Evolutionary conservation across 2,888 invertebrate genomes (phyloP), one percentile per base, ranked within the genome.

Genomic region (Phorcus lineatus): DNA sequence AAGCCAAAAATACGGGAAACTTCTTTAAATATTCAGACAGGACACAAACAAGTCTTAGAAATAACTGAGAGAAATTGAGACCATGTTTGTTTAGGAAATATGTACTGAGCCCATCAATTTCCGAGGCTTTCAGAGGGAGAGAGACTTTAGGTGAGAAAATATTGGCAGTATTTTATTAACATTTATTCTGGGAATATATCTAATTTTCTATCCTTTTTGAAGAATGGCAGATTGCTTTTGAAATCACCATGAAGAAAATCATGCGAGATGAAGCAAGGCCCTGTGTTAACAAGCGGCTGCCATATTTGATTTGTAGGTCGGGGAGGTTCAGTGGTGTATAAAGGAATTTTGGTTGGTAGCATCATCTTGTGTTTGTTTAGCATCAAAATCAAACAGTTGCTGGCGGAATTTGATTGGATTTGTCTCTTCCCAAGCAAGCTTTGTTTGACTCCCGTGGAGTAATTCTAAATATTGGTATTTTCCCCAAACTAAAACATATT

Each of bases 381-480:
- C 76, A 78, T 74, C 82, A 78, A 78, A 82, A 79, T 76, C 83
- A 82, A 82, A 84, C 79, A 82, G 77, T 67, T 70, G 36, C 55
- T 55, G 55, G 76, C 82, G 78, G 78, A 74, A 67, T 76, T 77
- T 81, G 82, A 84, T 84, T 84, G 82, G 82, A 81, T 84, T 79
- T 79, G 53, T 67, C 77, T 74, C 80, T 55, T 22, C 67, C 80
- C 62, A 67, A 79, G 79, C 74, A 52, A 70, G 62, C 67, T 67
- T 47, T 76, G 62, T 67, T 74, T 74, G 67, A 66, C 70, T 54
- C 52, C 57, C 77, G 77, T 80, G 62, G 80, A 84, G 80, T 81
- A 79, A 81, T 80, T 80, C 83, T 79, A 83, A 84, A 83, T 84
- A 83, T 83, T 81, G 84, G 81, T 83, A 82, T 83, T 83, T 84